Percentiles rank a stretch among this genome's conserved stretches.
Evolutionary conservation across 2,888 invertebrate genomes (phyloP).

Genomic region (Cantharis nigra): DNA sequence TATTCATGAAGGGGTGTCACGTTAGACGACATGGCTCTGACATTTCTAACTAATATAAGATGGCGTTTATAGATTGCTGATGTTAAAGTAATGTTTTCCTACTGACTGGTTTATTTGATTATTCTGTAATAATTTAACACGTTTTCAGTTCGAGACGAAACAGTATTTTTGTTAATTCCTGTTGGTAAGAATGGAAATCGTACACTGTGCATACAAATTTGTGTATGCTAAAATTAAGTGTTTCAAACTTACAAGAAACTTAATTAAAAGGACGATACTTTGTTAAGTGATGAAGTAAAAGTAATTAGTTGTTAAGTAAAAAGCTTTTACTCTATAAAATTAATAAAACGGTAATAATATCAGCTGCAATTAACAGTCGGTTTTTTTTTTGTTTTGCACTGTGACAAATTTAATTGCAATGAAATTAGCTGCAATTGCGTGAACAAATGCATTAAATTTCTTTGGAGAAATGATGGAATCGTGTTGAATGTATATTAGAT

Average conservation of each 20-base stretch:
- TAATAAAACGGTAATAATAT: background rate
- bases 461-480: background rate
- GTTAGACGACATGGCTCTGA: constrained; percentile 42
- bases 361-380: background rate
- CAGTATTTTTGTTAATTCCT: background rate
- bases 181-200: background rate
- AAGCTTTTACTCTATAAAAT: background rate
- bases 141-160: background rate
- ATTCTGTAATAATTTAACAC: constrained; percentile 4
- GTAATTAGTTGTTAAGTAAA: constrained; percentile 1
- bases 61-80: constrained; percentile 51
- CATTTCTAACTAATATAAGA: constrained; percentile 51
- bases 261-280: background rate
- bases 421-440: constrained; percentile 4
- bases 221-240: constrained; percentile 1
- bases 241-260: background rate
- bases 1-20: constrained; percentile 46
- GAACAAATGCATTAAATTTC: constrained; percentile 8
- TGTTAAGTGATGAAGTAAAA: background rate
- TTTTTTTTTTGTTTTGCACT: background rate
- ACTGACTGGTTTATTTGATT: constrained; percentile 28
- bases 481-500: constrained; percentile 5
- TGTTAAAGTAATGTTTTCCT: constrained; percentile 43
- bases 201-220: background rate
- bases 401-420: background rate